Conservation (phyloP, 2,797 vertebrate genomes). For the Thripadectes ignobilis region DNA sequence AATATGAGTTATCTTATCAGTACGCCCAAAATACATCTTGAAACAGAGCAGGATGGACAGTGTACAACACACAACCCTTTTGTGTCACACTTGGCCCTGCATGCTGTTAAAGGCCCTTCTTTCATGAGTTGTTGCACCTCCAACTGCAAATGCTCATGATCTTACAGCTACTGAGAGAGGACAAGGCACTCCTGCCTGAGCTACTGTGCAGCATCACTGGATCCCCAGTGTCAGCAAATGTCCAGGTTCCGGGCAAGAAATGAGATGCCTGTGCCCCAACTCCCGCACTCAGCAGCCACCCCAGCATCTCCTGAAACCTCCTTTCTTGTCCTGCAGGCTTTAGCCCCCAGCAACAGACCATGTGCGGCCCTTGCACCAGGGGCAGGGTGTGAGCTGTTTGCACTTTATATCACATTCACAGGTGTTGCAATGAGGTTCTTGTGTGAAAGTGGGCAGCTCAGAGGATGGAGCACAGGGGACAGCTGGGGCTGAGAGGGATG, state of each 20-base stretch:
- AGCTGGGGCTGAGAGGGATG: fast-evolving
- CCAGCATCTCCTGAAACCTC: background rate
- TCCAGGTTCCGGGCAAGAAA: background rate
- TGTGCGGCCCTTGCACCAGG: fast-evolving
- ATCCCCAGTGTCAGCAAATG: fast-evolving
- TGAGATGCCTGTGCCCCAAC: fast-evolving
- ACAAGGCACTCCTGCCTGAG: background rate
- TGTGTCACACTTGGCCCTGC: fast-evolving
- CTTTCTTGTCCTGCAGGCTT: fast-evolving
- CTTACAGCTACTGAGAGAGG: background rate
- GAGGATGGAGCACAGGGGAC: background rate
- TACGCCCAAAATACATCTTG: background rate
- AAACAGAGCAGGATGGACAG: background rate
- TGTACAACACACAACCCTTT: fast-evolving
- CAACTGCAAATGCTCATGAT: fast-evolving
- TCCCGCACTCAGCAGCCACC: background rate
- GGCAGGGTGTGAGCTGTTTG: background rate
- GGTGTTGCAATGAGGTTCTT: background rate
- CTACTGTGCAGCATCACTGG: background rate
- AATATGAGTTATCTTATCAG: fast-evolving
- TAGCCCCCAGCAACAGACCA: fast-evolving
- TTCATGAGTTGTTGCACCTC: fast-evolving
- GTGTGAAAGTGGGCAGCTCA: fast-evolving
- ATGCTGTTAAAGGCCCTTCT: fast-evolving
- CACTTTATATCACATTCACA: background rate